Evolutionary conservation across 2,797 vertebrate genomes (phyloP).

Genomic region (Eidolon dupreanum): DNA sequence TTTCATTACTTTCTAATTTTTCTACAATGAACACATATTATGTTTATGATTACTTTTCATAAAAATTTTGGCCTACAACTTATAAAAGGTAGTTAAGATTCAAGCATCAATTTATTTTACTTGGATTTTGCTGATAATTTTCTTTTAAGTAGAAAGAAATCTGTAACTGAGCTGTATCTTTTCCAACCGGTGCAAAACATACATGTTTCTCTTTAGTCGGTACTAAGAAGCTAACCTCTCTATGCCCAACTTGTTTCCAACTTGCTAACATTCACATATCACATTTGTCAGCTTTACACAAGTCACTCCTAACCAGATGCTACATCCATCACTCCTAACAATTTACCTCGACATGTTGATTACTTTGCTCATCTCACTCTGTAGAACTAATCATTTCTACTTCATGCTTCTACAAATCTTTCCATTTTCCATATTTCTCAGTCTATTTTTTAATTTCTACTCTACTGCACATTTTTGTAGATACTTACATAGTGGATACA

Average conservation of each 20-base stretch:
- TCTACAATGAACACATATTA: conserved; percentile 1
- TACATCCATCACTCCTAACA: conserved; percentile 57
- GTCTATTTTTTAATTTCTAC: background rate
- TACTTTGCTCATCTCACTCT: conserved; percentile 50
- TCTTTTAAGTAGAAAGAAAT: background rate
- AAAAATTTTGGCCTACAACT: conserved; percentile 42
- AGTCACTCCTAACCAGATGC: conserved; percentile 40
- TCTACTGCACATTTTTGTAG: background rate
- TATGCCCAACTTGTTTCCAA: background rate
- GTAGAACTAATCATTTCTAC: conserved; percentile 26
- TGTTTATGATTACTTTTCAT: background rate
- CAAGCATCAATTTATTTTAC: background rate
- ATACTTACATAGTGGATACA: background rate
- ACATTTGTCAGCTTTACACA: conserved; percentile 39
- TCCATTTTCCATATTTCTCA: background rate
- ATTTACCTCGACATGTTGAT: background rate
- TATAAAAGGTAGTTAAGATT: conserved; percentile 67
- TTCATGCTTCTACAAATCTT: conserved; percentile 48
- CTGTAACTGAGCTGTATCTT: background rate
- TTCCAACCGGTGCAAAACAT: background rate
- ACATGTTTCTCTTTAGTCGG: background rate
- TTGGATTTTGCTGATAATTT: background rate
- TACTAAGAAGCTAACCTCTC: background rate
- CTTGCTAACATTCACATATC: conserved; percentile 8
- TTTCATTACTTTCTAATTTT: conserved; percentile 40